Percentiles rank a stretch among this genome's conserved stretches.
Evolutionary conservation across 2,888 invertebrate genomes (phyloP).

Genomic region (Epinotia ramella): DNA sequence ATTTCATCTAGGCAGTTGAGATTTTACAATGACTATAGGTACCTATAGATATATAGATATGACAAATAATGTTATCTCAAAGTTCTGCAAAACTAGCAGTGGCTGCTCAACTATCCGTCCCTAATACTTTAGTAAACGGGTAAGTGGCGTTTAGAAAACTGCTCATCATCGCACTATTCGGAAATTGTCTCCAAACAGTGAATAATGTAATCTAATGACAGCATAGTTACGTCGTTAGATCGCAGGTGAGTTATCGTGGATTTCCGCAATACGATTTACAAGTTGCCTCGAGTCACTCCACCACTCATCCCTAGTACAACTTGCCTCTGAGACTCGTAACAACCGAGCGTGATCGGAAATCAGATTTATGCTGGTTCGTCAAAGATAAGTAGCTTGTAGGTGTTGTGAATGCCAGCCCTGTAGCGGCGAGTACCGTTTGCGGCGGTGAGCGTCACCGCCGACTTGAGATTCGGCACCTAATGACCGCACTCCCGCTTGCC

Average conservation of each 20-base stretch:
- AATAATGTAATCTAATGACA: slow-evolving; percentile 19
- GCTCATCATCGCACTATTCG: slow-evolving; percentile 28
- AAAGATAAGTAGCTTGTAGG: neutral
- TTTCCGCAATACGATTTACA: neutral
- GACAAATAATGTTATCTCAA: slow-evolving; percentile 10
- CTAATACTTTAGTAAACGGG: slow-evolving; percentile 26
- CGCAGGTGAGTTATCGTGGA: slow-evolving; percentile 14
- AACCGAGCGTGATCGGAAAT: neutral
- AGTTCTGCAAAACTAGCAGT: neutral
- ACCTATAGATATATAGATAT: no score
- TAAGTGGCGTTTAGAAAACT: slow-evolving; percentile 19
- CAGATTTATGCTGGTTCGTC: neutral
- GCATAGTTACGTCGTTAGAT: slow-evolving; percentile 21
- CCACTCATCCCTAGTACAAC: neutral
- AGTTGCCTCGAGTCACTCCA: neutral
- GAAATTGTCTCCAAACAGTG: slow-evolving; percentile 32
- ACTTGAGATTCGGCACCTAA: slow-evolving; percentile 40
- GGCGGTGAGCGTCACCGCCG: slow-evolving; percentile 6
- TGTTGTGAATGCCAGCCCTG: neutral
- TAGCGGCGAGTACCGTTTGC: slow-evolving; percentile 37
- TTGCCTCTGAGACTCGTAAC: neutral
- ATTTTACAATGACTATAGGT: neutral
- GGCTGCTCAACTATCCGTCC: neutral
- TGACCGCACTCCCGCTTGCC: slow-evolving; percentile 38
- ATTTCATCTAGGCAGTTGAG: neutral